Percentiles rank a stretch among this genome's conserved stretches.
Evolutionary conservation across 2,888 invertebrate genomes (phyloP).

Genomic region (Exephanes ischioxanthus): DNA sequence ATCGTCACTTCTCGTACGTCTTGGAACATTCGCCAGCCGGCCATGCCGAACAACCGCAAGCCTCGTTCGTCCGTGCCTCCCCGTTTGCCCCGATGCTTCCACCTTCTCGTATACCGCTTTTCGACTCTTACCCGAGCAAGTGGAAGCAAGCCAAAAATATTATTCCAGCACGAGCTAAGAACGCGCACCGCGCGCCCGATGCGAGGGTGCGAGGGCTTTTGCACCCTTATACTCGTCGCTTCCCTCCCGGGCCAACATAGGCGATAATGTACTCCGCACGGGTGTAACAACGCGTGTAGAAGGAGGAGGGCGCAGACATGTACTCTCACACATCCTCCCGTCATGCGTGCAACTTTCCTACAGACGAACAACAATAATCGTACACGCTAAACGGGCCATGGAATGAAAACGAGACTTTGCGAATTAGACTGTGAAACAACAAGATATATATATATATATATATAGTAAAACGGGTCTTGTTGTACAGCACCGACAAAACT

Average conservation of each 20-base stretch:
- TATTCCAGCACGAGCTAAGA: slow-evolving; percentile 68
- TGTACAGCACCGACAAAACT: slow-evolving; percentile 37
- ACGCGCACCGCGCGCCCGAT: slow-evolving; percentile 49
- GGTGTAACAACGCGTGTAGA: slow-evolving; percentile 53
- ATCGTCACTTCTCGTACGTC: not conserved
- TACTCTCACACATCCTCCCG: slow-evolving; percentile 27
- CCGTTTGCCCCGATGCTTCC: slow-evolving; percentile 1
- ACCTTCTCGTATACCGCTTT: slow-evolving; percentile 40
- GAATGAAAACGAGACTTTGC: slow-evolving; percentile 67
- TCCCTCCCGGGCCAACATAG: slow-evolving; percentile 57
- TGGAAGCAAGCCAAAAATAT: slow-evolving; percentile 74
- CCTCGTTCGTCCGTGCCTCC: not conserved
- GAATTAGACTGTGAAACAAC: slow-evolving; percentile 55
- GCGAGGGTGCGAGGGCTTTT: slow-evolving; percentile 6
- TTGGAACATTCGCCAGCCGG: slow-evolving; percentile 46
- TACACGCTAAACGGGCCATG: slow-evolving; percentile 62
- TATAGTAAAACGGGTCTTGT: not conserved
- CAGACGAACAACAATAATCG: slow-evolving; percentile 66
- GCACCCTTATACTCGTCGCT: slow-evolving; percentile 46
- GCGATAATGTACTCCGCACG: slow-evolving; percentile 66
- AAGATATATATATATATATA: not conserved
- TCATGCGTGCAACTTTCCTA: slow-evolving; percentile 49
- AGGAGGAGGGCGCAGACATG: slow-evolving; percentile 14
- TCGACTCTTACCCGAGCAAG: slow-evolving; percentile 52
- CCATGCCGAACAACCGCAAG: slow-evolving; percentile 44